phyloP scores from a whole-genome alignment of 2,797 vertebrate species.

The Hypotaenidia okinawae region DNA sequence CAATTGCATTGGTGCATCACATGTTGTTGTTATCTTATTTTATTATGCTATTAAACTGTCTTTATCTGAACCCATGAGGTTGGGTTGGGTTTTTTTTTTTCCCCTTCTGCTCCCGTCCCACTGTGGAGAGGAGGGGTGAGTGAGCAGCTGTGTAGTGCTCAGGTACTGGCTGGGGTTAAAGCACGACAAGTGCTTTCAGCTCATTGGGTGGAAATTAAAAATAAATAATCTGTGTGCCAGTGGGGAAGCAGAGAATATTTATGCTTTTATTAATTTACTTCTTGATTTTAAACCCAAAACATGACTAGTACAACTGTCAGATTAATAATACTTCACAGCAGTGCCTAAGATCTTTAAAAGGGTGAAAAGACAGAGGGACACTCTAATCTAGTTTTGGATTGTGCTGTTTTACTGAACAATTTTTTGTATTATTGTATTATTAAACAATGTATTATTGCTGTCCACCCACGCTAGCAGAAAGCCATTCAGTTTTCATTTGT shows the following conservation, averaged over 20 bases:
- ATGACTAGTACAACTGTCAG: neutral
- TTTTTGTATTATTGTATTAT: too few relatives aligned
- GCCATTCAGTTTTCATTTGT: neutral
- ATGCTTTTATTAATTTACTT: constrained; percentile 40
- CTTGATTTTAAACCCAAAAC: constrained; percentile 32
- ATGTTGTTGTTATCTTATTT: too few relatives aligned
- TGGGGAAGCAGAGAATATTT: neutral
- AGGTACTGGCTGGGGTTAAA: too few relatives aligned
- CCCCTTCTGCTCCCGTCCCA: too few relatives aligned
- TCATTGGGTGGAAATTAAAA: constrained; percentile 37
- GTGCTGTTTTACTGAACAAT: neutral
- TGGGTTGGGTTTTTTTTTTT: too few relatives aligned
- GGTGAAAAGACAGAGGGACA: neutral
- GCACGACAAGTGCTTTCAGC: neutral
- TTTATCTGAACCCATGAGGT: too few relatives aligned
- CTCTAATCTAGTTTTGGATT: neutral
- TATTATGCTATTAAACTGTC: too few relatives aligned
- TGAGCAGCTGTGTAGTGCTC: too few relatives aligned
- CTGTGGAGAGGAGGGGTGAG: too few relatives aligned
- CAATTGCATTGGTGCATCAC: too few relatives aligned
- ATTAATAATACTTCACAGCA: neutral
- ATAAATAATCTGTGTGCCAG: constrained; percentile 40
- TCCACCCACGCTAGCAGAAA: neutral
- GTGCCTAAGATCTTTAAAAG: neutral
- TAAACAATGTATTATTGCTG: neutral